These are phyloP conservation scores for Coelopa frigida DNA, from an alignment of 1,140 invertebrate species.

Conservation along the genomic window DNA sequence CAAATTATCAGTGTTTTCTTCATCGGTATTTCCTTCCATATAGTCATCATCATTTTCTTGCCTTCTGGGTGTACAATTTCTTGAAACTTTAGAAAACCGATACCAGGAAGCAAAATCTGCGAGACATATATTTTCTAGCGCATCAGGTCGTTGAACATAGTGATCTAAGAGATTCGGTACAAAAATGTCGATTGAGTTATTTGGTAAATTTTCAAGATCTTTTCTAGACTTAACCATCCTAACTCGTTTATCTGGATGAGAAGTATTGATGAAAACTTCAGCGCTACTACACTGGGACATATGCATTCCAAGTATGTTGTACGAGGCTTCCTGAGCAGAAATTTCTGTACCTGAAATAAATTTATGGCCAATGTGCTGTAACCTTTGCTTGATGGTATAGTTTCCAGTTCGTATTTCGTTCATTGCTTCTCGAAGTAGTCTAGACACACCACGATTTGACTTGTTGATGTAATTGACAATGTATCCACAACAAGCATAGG, in stretches of 20 bases:
- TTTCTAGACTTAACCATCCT: slow-evolving; percentile 5
- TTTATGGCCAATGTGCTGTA: slow-evolving; percentile 13
- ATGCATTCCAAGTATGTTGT: slow-evolving; percentile 5
- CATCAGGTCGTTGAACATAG: slow-evolving; percentile 7
- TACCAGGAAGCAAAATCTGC: slow-evolving; percentile 6
- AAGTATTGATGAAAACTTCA: slow-evolving; percentile 6
- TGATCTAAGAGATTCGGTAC: neutral
- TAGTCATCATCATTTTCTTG: slow-evolving; percentile 4
- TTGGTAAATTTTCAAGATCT: neutral
- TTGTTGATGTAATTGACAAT: slow-evolving; percentile 22
- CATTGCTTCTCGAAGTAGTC: slow-evolving; percentile 9
- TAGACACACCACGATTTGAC: slow-evolving; percentile 17
- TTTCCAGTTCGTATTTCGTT: slow-evolving; percentile 6
- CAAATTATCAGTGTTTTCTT: neutral
- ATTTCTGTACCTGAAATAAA: slow-evolving; percentile 8
- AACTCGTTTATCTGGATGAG: slow-evolving; percentile 2
- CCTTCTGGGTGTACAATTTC: neutral
- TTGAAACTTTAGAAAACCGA: neutral
- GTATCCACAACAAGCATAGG: slow-evolving; percentile 25
- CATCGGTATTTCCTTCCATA: neutral
- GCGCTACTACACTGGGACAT: slow-evolving; percentile 8
- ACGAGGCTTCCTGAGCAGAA: slow-evolving; percentile 12
- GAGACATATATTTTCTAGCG: neutral
- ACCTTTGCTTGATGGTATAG: slow-evolving; percentile 6
- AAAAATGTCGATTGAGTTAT: slow-evolving; percentile 8